A percentile compares a stretch with the other conserved stretches of the same genome.
Evolutionary conservation across 2,888 invertebrate genomes (phyloP).

Genomic region (Lasius platythorax): DNA sequence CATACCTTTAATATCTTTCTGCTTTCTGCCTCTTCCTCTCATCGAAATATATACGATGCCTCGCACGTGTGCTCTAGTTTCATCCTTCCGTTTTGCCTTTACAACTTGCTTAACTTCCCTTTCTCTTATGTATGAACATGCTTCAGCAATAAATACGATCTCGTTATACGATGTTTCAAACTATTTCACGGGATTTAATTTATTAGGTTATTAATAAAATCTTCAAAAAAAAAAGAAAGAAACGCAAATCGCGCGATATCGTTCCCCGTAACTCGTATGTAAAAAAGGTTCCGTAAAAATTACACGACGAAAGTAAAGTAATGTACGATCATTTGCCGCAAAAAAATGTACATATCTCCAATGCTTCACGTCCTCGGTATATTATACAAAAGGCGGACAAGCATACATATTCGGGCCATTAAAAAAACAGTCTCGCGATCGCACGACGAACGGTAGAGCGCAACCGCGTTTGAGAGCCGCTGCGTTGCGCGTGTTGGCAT

Average conservation of each 20-base stretch:
- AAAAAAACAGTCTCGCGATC: background rate
- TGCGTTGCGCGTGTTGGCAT: constrained; percentile 11
- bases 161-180: background rate
- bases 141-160: constrained; percentile 11
- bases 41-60: background rate
- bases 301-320: background rate
- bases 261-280: background rate
- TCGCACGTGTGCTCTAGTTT: constrained; percentile 35
- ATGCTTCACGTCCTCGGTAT: background rate
- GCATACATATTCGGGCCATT: background rate
- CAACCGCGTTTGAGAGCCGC: background rate
- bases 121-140: background rate
- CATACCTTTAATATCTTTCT: background rate
- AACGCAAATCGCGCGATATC: background rate
- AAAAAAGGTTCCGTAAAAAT: background rate
- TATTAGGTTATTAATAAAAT: background rate
- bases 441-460: background rate
- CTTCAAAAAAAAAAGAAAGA: background rate
- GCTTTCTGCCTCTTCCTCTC: constrained; percentile 10
- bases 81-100: background rate
- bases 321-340: background rate
- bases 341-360: background rate
- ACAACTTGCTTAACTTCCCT: constrained; percentile 15
- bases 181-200: constrained; percentile 5
- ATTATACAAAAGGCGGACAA: background rate